These are phyloP conservation scores for Sitophilus oryzae DNA, from an alignment of 1,140 invertebrate genomes.

Conservation along the genomic window DNA sequence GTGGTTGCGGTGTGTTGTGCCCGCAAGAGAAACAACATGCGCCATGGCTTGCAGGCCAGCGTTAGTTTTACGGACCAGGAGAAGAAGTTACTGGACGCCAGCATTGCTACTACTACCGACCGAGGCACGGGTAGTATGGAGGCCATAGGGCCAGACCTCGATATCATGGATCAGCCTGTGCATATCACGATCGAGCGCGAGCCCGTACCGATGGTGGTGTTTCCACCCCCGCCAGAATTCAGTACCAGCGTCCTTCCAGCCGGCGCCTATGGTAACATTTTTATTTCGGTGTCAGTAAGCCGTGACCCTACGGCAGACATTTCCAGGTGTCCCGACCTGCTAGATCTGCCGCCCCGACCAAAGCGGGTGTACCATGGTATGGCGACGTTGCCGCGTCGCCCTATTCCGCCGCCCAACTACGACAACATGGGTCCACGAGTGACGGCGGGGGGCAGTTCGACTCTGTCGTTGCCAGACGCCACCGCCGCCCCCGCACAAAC, in stretches of 20 bases:
- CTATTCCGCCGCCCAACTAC: constrained; percentile 48
- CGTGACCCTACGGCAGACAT: constrained; percentile 57
- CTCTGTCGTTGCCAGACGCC: constrained; percentile 68
- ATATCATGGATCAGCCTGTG: constrained; percentile 50
- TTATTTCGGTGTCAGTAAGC: constrained; percentile 66
- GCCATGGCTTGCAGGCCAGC: constrained; percentile 62
- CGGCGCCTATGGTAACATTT: constrained; percentile 64
- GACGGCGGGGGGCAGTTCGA: constrained; percentile 78
- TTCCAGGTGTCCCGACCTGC: constrained; percentile 67
- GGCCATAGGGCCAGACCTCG: constrained; percentile 47
- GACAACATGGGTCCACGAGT: constrained; percentile 86
- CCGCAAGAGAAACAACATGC: constrained; percentile 52
- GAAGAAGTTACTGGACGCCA: constrained; percentile 72
- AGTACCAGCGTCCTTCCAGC: constrained; percentile 55
- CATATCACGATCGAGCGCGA: constrained; percentile 75
- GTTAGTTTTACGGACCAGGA: constrained; percentile 78
- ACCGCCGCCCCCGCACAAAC: constrained; percentile 40
- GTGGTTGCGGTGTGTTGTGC: constrained; percentile 52
- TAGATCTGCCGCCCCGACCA: constrained; percentile 63
- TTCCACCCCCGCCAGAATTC: constrained; percentile 60
- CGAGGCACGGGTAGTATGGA: constrained; percentile 58
- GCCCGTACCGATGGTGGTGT: constrained; percentile 46
- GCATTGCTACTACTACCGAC: constrained; percentile 71
- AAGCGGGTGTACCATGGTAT: constrained; percentile 46
- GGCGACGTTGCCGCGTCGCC: constrained; percentile 45